Evolutionary conservation across 64 coral and sea anemone genomes (phyloP).

Genomic region (Stichodactyla mertensii): DNA sequence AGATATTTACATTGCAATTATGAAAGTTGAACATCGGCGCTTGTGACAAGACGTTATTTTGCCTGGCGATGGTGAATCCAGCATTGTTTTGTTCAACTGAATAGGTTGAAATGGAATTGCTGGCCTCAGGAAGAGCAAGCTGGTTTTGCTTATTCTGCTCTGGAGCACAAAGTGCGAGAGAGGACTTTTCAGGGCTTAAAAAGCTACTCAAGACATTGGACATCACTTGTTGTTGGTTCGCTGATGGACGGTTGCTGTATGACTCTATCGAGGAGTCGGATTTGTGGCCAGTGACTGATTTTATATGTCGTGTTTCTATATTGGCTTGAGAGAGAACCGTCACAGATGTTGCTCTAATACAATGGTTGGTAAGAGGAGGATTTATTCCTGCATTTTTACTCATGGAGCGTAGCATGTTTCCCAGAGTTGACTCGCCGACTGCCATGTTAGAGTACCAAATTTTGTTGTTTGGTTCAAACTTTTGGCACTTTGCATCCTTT

Average conservation of each 20-base stretch:
- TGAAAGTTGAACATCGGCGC: too few species aligned
- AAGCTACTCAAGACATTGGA: not conserved
- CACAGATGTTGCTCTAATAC: constrained; percentile 16
- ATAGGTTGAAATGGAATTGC: not conserved
- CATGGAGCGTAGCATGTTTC: constrained; percentile 20
- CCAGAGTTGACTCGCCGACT: constrained; percentile 3
- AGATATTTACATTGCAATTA: too few species aligned
- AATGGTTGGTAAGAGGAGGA: constrained; percentile 36
- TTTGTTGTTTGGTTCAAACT: not conserved
- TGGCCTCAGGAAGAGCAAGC: not conserved
- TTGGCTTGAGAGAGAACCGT: not conserved
- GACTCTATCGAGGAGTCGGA: not conserved
- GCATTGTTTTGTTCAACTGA: not conserved
- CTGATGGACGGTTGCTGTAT: constrained; percentile 1
- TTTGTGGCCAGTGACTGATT: constrained; percentile 12
- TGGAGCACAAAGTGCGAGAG: not conserved
- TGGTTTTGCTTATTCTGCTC: constrained; percentile 10
- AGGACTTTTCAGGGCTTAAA: constrained; percentile 3
- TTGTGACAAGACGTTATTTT: too few species aligned
- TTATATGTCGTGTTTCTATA: constrained; percentile 14
- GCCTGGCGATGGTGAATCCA: not conserved
- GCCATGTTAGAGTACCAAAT: constrained; percentile 40
- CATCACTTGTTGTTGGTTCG: not conserved
- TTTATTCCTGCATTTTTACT: constrained; percentile 23
- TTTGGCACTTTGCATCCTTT: not conserved